Base-by-base conservation (phyloP, 1,140 invertebrate genomes). In the Stegodyphus mimosarum region DNA sequence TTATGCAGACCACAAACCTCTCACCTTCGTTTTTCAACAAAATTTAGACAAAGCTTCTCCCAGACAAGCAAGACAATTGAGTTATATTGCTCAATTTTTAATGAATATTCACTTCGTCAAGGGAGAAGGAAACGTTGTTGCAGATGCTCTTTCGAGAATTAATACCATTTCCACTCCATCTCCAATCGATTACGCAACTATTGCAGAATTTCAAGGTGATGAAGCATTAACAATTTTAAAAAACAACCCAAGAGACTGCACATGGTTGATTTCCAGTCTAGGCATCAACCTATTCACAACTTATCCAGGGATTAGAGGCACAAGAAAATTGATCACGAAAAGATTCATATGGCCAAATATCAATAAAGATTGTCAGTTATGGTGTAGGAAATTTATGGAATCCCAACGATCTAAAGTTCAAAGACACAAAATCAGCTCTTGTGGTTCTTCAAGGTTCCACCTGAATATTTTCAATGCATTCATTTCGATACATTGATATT, bases 401-500 rank as follows among this genome's bases (percentile, higher is more conserved):
- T 87, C 85, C 60, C 86, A 87, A 79, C n/a, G 15, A 13, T 78
- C 83, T 13, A 87, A 87, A 67, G 50, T 86, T 6, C 18, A 49
- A 7, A 69, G 85, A 87, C 48, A 87, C 74, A 9, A 80, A 77
- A 48, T 48, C 60, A 13, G 85, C 89, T 4, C 51, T 72, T 17
- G 9, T 9, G 6, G 53, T 9, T 7, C n/a, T 73, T 86, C 50
- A 7, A 76, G 33, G 15, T 66, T 6, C 72, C 79, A 7, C 7
- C 49, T n/a, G n/a, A 18, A 3, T 64, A 63, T 51, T 92, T 92
- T 78, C 63, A 88, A 6, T 90, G 91, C 74, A 87, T 92, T 0
- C 90, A 93, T 87, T n/a, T n/a, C n/a, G n/a, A n/a, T n/a, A n/a
- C n/a, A 87, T 92, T 0, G 92, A 93, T 88, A 88, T 93, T 3